phyloP scores from a whole-genome alignment of 2,113 vertebrate genomes.

The Herpetotheres cachinnans region DNA sequence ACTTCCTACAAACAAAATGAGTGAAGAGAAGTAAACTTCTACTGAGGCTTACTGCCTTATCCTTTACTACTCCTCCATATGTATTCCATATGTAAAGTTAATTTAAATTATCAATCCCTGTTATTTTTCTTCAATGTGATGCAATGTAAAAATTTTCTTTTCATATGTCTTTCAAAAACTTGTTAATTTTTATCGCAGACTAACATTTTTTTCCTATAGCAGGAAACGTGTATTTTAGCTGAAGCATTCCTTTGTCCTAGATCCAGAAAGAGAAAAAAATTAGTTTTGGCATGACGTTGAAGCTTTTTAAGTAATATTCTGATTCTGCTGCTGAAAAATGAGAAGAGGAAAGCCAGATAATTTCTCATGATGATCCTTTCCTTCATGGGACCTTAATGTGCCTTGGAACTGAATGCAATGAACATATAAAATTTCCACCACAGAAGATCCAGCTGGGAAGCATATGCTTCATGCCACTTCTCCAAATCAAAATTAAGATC shows the following conservation, averaged over 20 bases:
- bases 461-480: slow-evolving; percentile 1
- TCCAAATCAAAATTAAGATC: slow-evolving; percentile 35
- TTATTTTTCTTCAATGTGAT: not conserved
- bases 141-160: not conserved
- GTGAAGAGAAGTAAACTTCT: not conserved
- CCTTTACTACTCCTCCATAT: not conserved
- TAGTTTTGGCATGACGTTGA: not conserved
- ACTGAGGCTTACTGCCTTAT: not conserved
- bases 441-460: not conserved
- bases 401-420: not conserved
- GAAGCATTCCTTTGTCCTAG: not conserved
- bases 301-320: not conserved
- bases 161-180: not conserved
- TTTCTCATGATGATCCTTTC: not conserved
- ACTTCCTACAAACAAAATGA: not conserved
- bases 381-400: not conserved
- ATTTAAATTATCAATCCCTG: not conserved
- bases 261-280: not conserved
- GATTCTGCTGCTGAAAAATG: not conserved
- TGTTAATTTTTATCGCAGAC: not conserved
- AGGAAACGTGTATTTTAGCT: not conserved
- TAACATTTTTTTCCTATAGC: not conserved
- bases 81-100: not conserved
- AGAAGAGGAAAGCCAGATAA: not conserved
- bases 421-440: not conserved